A percentile compares a stretch with the other conserved stretches of the same genome.
phyloP scores from a whole-genome alignment of 2,888 invertebrate genomes.

The Aleiodes testaceus region DNA sequence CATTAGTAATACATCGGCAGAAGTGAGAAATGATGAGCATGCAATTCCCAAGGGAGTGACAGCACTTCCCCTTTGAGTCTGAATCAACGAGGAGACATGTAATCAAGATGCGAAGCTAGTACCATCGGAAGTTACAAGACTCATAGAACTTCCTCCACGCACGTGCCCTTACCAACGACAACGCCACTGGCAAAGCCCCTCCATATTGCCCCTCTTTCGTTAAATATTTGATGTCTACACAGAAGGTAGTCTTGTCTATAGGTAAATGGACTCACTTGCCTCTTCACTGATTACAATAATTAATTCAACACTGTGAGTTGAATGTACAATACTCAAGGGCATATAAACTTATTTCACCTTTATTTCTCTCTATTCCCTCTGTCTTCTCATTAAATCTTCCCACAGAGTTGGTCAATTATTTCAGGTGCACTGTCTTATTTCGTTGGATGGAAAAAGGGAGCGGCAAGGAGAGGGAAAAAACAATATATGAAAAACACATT shows the following conservation, averaged over 20 bases:
- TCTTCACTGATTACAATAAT: slow-evolving; percentile 51
- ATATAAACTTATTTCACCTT: slow-evolving; percentile 31
- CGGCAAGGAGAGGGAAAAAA: background rate
- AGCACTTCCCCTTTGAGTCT: background rate
- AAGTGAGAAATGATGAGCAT: slow-evolving; percentile 1
- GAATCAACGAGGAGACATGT: slow-evolving; percentile 3
- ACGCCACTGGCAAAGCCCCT: slow-evolving; percentile 16
- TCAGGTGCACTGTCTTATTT: background rate
- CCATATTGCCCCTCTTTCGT: slow-evolving; percentile 1
- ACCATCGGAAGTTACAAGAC: slow-evolving; percentile 54
- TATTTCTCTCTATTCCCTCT: slow-evolving; percentile 2
- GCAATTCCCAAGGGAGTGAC: slow-evolving; percentile 23
- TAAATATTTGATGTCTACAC: slow-evolving; percentile 30
- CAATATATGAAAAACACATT: slow-evolving; percentile 26
- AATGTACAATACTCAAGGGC: slow-evolving; percentile 35
- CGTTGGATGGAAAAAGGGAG: background rate
- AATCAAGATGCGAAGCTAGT: slow-evolving; percentile 37
- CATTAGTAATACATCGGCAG: background rate
- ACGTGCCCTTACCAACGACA: slow-evolving; percentile 26
- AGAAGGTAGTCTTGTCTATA: slow-evolving; percentile 25
- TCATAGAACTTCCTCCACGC: slow-evolving; percentile 41
- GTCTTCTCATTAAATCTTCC: slow-evolving; percentile 23
- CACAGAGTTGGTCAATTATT: slow-evolving; percentile 18
- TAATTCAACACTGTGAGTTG: slow-evolving; percentile 44
- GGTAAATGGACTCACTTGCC: slow-evolving; percentile 26